Percentiles rank a stretch among this genome's conserved stretches.
Conservation (phyloP, 2,113 vertebrate species). For the Tretioscincus oriximinensis region DNA sequence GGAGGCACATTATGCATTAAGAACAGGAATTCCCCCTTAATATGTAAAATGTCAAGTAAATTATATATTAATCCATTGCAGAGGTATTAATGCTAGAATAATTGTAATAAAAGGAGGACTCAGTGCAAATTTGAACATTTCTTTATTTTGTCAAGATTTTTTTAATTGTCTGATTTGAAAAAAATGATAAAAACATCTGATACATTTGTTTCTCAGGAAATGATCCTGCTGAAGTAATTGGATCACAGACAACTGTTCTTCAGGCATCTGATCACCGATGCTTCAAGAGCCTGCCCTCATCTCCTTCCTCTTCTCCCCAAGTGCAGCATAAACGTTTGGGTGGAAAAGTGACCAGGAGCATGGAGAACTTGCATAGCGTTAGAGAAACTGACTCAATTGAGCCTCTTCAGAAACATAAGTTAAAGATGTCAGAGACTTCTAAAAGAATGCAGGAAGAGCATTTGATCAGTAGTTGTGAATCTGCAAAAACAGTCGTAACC, state of each 20-base stretch:
- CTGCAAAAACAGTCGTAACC: constrained; percentile 86
- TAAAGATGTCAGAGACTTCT: constrained; percentile 74
- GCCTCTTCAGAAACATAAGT: constrained; percentile 52
- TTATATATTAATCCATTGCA: no score
- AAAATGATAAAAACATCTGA: constrained; percentile 29
- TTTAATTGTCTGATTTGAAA: background rate
- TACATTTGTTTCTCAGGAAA: constrained; percentile 50
- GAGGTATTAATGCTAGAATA: no score
- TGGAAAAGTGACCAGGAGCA: constrained; percentile 51
- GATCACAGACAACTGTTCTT: constrained; percentile 34
- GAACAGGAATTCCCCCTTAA: background rate
- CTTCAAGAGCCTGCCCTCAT: constrained; percentile 78
- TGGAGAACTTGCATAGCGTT: constrained; percentile 56
- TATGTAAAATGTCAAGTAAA: background rate
- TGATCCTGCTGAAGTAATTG: background rate
- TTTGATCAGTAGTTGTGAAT: constrained; percentile 91
- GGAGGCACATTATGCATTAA: background rate
- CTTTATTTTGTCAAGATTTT: background rate
- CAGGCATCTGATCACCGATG: constrained; percentile 66
- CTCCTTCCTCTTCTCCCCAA: constrained; percentile 75
- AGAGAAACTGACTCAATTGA: constrained; percentile 29
- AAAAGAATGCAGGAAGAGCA: constrained; percentile 76
- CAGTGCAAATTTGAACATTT: no score
- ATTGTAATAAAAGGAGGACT: no score
- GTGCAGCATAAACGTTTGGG: constrained; percentile 43